Evolutionary conservation across 2,888 invertebrate genomes (phyloP).

Genomic region (Stenichneumon culpator): DNA sequence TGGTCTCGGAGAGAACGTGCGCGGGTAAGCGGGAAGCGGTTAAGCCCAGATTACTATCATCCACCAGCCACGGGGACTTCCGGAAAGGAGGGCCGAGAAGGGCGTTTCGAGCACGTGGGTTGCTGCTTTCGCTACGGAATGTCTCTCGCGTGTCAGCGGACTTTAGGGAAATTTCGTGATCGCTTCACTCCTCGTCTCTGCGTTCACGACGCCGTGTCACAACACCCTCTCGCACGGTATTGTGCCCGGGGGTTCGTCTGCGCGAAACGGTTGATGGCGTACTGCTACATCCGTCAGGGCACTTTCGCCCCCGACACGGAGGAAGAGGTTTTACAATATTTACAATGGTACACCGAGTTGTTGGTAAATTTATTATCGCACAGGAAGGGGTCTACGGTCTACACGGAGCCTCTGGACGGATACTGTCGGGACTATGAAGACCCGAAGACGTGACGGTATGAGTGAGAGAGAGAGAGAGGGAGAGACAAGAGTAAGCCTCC

Average conservation of each 20-base stretch:
- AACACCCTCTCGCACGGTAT: not conserved
- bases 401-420: not conserved
- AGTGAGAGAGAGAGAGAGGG: constrained; percentile 14
- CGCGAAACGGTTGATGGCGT: constrained; percentile 24
- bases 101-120: constrained; percentile 46
- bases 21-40: constrained; percentile 39
- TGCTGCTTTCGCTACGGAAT: constrained; percentile 33
- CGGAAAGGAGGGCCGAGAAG: constrained; percentile 1
- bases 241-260: not conserved
- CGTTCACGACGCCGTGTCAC: constrained; percentile 22
- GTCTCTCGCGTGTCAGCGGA: constrained; percentile 55
- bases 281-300: constrained; percentile 1
- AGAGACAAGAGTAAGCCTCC: constrained; percentile 39
- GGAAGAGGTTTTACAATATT: constrained; percentile 30
- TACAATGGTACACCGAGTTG: constrained; percentile 24
- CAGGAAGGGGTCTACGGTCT: not conserved
- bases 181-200: constrained; percentile 9
- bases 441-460: constrained; percentile 2
- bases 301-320: not conserved
- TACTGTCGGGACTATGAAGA: constrained; percentile 3
- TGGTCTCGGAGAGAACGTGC: constrained; percentile 16
- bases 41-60: constrained; percentile 43
- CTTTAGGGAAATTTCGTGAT: constrained; percentile 60
- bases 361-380: constrained; percentile 39
- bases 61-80: constrained; percentile 16